phyloP scores from a whole-genome alignment of 2,888 invertebrate genomes.

The Drosophila emarginata region DNA sequence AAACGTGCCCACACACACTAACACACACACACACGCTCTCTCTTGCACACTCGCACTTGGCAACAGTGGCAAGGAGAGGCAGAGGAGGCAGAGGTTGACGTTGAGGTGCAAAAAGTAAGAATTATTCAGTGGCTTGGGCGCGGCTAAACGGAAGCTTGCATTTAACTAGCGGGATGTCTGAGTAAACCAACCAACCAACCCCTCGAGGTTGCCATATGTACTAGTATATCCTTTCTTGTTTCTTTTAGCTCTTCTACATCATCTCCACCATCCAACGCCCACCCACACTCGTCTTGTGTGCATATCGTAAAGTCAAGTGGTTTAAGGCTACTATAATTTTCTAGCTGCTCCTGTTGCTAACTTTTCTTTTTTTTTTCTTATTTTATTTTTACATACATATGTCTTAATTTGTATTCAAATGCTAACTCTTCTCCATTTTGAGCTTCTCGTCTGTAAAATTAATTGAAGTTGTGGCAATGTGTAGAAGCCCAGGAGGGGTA shows the following conservation, averaged over 20 bases:
- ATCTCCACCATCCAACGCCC: background rate
- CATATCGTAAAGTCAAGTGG: conserved; percentile 20
- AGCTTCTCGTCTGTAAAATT: conserved; percentile 7
- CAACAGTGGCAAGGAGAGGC: background rate
- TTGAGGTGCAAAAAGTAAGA: background rate
- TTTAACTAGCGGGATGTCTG: conserved; percentile 55
- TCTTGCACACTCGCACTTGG: background rate
- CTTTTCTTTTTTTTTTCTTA: conserved; percentile 30
- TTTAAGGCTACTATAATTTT: conserved; percentile 35
- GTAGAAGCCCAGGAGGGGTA: background rate
- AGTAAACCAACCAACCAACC: conserved; percentile 12
- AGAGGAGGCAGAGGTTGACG: background rate
- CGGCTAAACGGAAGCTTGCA: conserved; percentile 54
- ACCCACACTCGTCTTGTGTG: background rate
- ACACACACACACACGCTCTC: conserved; percentile 8
- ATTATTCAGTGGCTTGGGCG: conserved; percentile 12
- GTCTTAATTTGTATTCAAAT: conserved; percentile 74
- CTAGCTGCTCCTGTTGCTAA: conserved; percentile 16
- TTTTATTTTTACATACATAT: background rate
- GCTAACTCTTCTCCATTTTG: conserved; percentile 57
- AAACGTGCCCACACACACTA: conserved; percentile 53
- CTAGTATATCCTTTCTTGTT: background rate
- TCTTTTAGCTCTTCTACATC: background rate
- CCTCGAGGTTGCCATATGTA: background rate
- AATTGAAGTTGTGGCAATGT: conserved; percentile 29